Conservation (phyloP, 1,140 invertebrate genomes). For the Yoshiicerus persimilis region DNA sequence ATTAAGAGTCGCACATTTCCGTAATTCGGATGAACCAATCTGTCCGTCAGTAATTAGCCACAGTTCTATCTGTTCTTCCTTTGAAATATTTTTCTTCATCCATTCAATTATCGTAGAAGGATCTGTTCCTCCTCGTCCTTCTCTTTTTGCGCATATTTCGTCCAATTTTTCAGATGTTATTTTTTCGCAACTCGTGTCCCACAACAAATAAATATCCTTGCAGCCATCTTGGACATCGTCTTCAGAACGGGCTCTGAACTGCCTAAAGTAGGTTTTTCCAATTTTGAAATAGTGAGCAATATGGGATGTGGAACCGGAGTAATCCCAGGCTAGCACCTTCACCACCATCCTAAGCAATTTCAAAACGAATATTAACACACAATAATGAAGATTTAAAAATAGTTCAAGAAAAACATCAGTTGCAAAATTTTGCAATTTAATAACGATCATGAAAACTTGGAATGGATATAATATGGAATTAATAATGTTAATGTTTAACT, state of each 20-base stretch:
- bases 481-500: no score
- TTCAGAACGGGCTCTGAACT: not conserved
- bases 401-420: no score
- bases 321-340: conserved; percentile 17
- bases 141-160: not conserved
- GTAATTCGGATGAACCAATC: not conserved
- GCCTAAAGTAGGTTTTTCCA: not conserved
- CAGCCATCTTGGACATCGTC: not conserved
- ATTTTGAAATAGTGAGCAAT: not conserved
- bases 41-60: conserved; percentile 35
- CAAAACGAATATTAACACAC: no score
- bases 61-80: not conserved
- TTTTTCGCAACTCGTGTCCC: not conserved
- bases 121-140: not conserved
- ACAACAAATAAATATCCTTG: not conserved
- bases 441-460: no score
- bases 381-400: no score
- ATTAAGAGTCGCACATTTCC: conserved; percentile 1
- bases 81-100: not conserved
- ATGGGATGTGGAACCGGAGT: not conserved
- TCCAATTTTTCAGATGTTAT: not conserved
- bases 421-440: no score
- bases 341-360: no score
- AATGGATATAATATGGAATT: no score
- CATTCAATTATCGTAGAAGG: conserved; percentile 9